These are phyloP conservation scores for Diorhabda carinulata DNA, from an alignment of 1,140 invertebrate genomes.

Conservation along the genomic window DNA sequence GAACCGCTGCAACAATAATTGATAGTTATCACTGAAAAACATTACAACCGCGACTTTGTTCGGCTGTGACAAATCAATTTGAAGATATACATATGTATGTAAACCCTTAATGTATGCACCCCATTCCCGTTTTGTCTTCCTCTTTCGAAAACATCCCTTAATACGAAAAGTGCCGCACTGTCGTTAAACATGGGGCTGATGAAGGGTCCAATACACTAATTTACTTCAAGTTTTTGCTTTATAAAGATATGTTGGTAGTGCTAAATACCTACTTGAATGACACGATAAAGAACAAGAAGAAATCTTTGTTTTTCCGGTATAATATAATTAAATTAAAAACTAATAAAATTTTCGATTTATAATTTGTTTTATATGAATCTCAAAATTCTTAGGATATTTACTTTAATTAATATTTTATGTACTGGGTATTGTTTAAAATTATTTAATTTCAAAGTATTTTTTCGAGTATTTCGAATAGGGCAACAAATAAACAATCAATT, in stretches of 20 bases:
- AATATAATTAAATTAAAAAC: too few species aligned
- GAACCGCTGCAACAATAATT: slow-evolving; percentile 28
- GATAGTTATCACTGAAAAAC: slow-evolving; percentile 47
- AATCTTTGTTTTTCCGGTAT: too few species aligned
- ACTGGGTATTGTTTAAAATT: too few species aligned
- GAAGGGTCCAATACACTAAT: slow-evolving; percentile 4
- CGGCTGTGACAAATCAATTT: slow-evolving; percentile 50
- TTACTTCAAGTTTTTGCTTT: not conserved
- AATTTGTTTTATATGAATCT: too few species aligned
- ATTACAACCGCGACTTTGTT: slow-evolving; percentile 43
- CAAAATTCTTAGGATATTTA: too few species aligned
- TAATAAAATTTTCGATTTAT: too few species aligned
- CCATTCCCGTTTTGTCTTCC: slow-evolving; percentile 26
- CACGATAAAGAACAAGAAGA: not conserved
- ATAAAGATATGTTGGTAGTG: not conserved
- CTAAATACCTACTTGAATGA: slow-evolving; percentile 15
- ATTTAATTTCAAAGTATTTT: too few species aligned
- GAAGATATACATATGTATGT: slow-evolving; percentile 50
- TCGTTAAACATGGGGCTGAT: slow-evolving; percentile 20
- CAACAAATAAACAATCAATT: too few species aligned
- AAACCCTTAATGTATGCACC: slow-evolving; percentile 46
- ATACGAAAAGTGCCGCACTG: slow-evolving; percentile 40
- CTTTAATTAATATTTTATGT: too few species aligned
- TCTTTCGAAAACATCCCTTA: slow-evolving; percentile 42
- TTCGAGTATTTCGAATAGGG: too few species aligned